Evolutionary conservation across 2,797 vertebrate genomes (phyloP), one percentile per base, ranked within the genome.

Genomic region (Alfaro cultratus): DNA sequence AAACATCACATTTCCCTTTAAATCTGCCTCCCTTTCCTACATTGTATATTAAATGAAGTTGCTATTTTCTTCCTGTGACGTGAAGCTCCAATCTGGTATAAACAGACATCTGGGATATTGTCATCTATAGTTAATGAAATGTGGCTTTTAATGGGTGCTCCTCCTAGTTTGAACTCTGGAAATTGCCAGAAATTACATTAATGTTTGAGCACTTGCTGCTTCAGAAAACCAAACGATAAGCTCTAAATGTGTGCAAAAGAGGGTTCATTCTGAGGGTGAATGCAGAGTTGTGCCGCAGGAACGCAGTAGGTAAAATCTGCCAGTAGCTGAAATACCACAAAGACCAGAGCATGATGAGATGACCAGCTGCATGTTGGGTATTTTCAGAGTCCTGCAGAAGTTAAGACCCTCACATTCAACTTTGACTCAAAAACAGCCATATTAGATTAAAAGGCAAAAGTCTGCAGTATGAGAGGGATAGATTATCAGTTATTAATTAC

Each of bases 121-220:
- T 83, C 85, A 91, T 95, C 79, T 86, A 91, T 93, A 90, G 91
- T 94, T 92, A 60, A 94, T 85, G 81, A 82, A 64, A 87, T 89
- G 77, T 76, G 78, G 60, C 86, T 88, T 90, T 91, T 86, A 87
- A 92, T 89, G 86, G 89, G 79, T 91, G 83, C 78, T 78, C 76
- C 53, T 92, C 84, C 84, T 85, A 80, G 91, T 87, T 79, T 87
- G 70, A 75, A 55, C 78, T 76, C 77, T 86, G 90, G 84, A 75
- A 77, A 46, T 36, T 34, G 89, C 89, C 91, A 84, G 45, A 80
- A 62, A 88, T 79, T 76, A 82, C 83, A 92, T 89, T 91, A 86
- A 79, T 78, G 76, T 72, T 78, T 49, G 34, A 79, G 57, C 3
- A 1, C 34, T 47, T 71, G 77, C 78, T 74, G 78, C 76, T 46